Evolutionary conservation across 1,140 invertebrate genomes (phyloP).

Genomic region (Pseudomyrmex pallidus): DNA sequence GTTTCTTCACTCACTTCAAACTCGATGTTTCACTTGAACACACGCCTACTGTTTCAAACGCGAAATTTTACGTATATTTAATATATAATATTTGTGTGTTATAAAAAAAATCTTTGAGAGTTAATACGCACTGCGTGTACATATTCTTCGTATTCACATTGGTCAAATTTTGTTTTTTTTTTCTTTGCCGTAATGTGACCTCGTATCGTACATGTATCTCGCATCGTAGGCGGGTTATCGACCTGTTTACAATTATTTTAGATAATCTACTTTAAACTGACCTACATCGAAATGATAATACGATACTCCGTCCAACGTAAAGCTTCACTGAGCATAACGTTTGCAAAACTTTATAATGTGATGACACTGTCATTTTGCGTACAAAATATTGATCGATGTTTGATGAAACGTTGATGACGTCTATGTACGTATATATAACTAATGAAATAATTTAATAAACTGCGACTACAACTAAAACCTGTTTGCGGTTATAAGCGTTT

Average conservation of each 20-base stretch:
- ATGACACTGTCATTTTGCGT: not conserved
- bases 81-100: no score
- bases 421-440: no score
- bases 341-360: not conserved
- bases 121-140: no score
- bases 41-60: no score
- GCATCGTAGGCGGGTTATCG: not conserved
- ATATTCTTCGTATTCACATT: not conserved
- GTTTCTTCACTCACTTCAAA: no score
- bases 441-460: no score
- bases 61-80: no score
- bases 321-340: conserved; percentile 4
- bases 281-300: conserved; percentile 32
- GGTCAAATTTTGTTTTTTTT: not conserved
- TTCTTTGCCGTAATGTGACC: not conserved
- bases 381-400: not conserved
- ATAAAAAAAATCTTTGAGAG: no score
- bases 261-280: not conserved
- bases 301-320: not conserved
- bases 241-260: conserved; percentile 17
- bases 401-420: conserved; percentile 2
- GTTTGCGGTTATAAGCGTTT: no score
- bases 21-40: no score
- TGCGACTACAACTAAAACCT: no score
- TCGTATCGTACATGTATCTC: not conserved